Conservation (phyloP, 2,113 vertebrate species). For the Symphodus melops region DNA sequence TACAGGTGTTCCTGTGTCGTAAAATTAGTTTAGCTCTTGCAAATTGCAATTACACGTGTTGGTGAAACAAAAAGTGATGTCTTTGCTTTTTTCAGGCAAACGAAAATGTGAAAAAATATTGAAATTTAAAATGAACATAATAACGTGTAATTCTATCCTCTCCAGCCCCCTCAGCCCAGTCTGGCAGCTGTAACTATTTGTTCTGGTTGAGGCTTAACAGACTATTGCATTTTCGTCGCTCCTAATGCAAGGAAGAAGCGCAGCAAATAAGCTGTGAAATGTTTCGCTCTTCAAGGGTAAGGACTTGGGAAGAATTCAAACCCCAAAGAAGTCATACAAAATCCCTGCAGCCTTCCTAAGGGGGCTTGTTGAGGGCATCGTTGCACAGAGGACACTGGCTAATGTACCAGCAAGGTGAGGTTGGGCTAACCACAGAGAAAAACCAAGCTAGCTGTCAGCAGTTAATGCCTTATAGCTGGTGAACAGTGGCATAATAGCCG, state of each 20-base stretch:
- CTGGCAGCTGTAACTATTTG: slow-evolving; percentile 75
- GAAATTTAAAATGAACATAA: slow-evolving; percentile 77
- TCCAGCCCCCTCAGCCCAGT: slow-evolving; percentile 55
- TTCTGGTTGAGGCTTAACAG: slow-evolving; percentile 66
- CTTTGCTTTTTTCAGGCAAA: slow-evolving; percentile 57
- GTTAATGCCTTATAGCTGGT: slow-evolving; percentile 40
- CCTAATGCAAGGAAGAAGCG: slow-evolving; percentile 59
- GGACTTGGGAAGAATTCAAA: slow-evolving; percentile 78
- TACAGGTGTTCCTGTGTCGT: slow-evolving; percentile 83
- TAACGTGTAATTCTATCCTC: slow-evolving; percentile 70
- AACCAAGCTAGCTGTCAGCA: slow-evolving; percentile 7
- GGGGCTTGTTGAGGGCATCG: slow-evolving; percentile 61
- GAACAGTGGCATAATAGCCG: slow-evolving; percentile 2
- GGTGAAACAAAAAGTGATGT: slow-evolving; percentile 63
- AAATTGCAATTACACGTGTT: slow-evolving; percentile 85
- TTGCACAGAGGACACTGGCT: slow-evolving; percentile 53
- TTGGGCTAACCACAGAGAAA: slow-evolving; percentile 41
- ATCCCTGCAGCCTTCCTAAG: slow-evolving; percentile 51
- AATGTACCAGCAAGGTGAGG: slow-evolving; percentile 60
- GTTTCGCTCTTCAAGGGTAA: slow-evolving; percentile 69
- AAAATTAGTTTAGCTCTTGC: slow-evolving; percentile 86
- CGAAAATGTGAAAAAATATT: slow-evolving; percentile 73
- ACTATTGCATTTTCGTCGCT: slow-evolving; percentile 57
- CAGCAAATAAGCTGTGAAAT: slow-evolving; percentile 77
- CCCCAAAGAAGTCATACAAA: slow-evolving; percentile 75